These are phyloP conservation scores for Halesus radiatus DNA, from an alignment of 1,140 invertebrate genomes.

Conservation along the genomic window DNA sequence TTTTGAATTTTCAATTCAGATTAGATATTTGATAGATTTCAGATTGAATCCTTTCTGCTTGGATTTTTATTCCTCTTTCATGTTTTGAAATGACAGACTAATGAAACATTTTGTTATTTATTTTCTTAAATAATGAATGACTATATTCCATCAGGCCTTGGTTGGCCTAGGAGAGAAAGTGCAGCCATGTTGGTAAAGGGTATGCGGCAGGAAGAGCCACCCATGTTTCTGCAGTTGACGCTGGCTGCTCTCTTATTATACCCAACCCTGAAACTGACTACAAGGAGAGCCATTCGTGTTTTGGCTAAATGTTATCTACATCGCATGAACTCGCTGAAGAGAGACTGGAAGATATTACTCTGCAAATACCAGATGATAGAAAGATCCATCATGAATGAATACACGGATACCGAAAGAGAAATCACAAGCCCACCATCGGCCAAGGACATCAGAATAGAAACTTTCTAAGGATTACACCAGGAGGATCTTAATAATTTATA, in stretches of 20 bases:
- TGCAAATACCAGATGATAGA: too few relatives aligned
- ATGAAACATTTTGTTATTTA: conserved; percentile 36
- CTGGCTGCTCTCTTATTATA: conserved; percentile 43
- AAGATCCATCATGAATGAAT: neutral
- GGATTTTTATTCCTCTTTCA: conserved; percentile 7
- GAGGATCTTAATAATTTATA: conserved; percentile 8
- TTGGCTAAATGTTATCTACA: neutral
- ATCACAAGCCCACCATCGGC: neutral
- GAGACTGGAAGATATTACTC: too few relatives aligned
- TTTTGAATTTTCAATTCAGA: neutral
- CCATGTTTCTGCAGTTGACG: conserved; percentile 42
- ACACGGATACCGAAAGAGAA: neutral
- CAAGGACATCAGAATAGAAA: conserved; percentile 4
- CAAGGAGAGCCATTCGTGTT: neutral
- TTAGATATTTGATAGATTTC: conserved; percentile 26
- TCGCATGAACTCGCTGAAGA: neutral
- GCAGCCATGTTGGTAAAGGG: conserved; percentile 52
- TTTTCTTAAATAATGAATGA: conserved; percentile 47
- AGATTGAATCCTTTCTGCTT: conserved; percentile 14
- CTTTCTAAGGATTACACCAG: too few relatives aligned
- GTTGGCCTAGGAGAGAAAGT: conserved; percentile 56
- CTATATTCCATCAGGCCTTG: conserved; percentile 57
- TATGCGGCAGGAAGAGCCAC: conserved; percentile 48
- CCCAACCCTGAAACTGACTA: conserved; percentile 12
- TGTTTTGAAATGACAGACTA: conserved; percentile 28